These are phyloP conservation scores for Siniperca chuatsi DNA, from an alignment of 2,113 vertebrate species.

Conservation along the genomic window DNA sequence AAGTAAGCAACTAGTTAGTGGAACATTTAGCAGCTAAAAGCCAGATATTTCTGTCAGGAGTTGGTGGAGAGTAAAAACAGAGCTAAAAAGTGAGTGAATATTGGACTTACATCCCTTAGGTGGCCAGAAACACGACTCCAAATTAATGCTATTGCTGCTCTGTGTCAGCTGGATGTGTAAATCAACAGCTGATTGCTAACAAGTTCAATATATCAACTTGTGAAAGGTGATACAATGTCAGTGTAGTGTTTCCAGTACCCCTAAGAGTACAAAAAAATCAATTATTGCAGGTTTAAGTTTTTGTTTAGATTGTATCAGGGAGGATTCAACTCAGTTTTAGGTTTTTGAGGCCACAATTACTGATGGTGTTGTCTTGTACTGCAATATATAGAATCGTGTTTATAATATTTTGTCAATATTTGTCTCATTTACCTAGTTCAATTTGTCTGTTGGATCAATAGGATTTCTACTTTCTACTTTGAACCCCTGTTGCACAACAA, in stretches of 20 bases:
- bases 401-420: conserved; percentile 1
- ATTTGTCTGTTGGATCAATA: background rate
- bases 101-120: background rate
- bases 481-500: background rate
- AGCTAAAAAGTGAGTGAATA: background rate
- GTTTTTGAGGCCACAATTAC: background rate
- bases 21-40: background rate
- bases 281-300: background rate
- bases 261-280: background rate
- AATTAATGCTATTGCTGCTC: background rate
- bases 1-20: background rate
- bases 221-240: background rate
- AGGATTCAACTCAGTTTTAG: background rate
- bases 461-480: background rate
- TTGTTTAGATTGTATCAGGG: background rate
- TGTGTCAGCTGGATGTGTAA: background rate
- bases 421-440: background rate
- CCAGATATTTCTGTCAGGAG: too few relatives aligned
- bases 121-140: background rate
- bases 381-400: background rate
- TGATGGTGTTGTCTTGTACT: background rate
- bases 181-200: background rate
- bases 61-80: background rate
- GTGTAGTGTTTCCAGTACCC: background rate
- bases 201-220: background rate